Base-by-base conservation (phyloP, 2,888 invertebrate genomes). In the Drosophila greeni region DNA sequence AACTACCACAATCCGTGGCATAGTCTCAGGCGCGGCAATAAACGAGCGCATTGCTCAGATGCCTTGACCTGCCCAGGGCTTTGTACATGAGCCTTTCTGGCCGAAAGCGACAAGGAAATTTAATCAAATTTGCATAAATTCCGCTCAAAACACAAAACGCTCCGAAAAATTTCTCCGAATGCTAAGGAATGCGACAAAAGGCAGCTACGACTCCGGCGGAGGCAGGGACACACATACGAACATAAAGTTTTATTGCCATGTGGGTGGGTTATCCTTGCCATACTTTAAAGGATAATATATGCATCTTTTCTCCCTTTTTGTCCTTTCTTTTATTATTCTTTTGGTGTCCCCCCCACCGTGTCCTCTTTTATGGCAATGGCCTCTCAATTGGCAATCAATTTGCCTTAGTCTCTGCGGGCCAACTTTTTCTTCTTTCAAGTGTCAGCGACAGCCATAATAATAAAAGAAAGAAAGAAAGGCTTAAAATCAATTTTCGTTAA, bases 341-440 rank as follows among this genome's bases (percentile, higher is more conserved):
- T 52, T 47, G 37, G 23, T 16, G 34, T n/a, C 23, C 34, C 23
- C 34, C 48, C 45, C 24, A 16, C 52, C 26, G 60, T 58, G 45
- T 52, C 43, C 29, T 60, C 48, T 58, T 72, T 55, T 49, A 60
- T 60, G 61, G 60, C 62, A 70, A 61, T 66, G 52, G 66, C 53
- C 55, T 34, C 64, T 71, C 83, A 72, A 81, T 81, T 76, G 79
- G 65, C 80, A 77, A 79, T 79, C 82, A 82, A 80, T 77, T 80
- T 80, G 70, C 62, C 57, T 77, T 54, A 66, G 69, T 75, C 72
- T 66, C 75, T 24, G 45, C 47, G 74, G 70, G 45, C 56, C 65
- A 49, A 59, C 62, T 72, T 69, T 45, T 77, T 65, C 60, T 47
- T 66, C 60, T 47, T 66, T 62, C 76, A 74, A 78, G 76, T 82